Conservation (phyloP, 1,140 invertebrate genomes). For the Oreohelix idahoensis region DNA sequence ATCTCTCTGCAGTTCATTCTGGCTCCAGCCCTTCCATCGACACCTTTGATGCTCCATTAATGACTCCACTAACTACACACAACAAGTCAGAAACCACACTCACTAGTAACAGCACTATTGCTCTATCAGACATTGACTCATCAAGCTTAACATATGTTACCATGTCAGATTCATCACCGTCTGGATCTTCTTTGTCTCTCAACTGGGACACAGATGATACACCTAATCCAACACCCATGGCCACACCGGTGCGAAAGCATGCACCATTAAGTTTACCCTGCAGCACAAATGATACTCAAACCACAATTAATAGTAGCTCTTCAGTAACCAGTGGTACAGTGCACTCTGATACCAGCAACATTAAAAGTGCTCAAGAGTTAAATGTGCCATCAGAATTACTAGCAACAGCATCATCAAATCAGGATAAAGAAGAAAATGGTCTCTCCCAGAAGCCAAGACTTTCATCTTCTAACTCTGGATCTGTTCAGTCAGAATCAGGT, state of each 20-base stretch:
- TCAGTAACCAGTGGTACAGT: neutral
- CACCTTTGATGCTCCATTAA: slow-evolving; percentile 10
- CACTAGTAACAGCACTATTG: slow-evolving; percentile 45
- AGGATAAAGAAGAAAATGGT: neutral
- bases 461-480: neutral
- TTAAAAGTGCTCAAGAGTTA: neutral
- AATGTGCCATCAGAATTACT: neutral
- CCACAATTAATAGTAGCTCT: neutral
- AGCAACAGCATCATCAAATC: neutral
- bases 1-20: slow-evolving; percentile 7
- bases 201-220: slow-evolving; percentile 32
- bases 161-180: slow-evolving; percentile 48
- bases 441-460: neutral
- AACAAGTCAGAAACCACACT: slow-evolving; percentile 42
- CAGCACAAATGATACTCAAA: neutral
- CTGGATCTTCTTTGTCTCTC: slow-evolving; percentile 43
- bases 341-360: neutral
- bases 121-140: slow-evolving; percentile 49
- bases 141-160: slow-evolving; percentile 59
- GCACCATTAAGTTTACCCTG: neutral
- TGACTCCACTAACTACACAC: neutral
- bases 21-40: slow-evolving; percentile 15
- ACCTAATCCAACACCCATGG: slow-evolving; percentile 34
- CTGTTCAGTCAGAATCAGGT: neutral
- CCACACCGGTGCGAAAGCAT: slow-evolving; percentile 30